Evolutionary conservation across 2,797 vertebrate species (phyloP).

Genomic region (Intellagama lesueurii): DNA sequence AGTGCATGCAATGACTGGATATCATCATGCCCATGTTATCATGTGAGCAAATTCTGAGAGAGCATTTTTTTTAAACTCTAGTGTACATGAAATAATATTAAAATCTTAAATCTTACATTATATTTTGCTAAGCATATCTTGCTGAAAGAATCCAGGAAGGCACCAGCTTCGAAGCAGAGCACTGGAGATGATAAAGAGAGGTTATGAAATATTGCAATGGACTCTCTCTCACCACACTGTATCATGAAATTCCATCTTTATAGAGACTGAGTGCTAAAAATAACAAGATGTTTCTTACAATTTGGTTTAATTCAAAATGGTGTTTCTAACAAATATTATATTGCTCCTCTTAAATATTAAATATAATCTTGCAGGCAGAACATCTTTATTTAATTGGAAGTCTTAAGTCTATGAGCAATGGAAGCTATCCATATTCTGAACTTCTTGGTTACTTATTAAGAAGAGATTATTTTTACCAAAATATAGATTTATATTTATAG

Average conservation of each 20-base stretch:
- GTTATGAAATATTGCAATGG: constrained; percentile 3
- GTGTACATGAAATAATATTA: background rate
- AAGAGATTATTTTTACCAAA: background rate
- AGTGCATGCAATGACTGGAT: background rate
- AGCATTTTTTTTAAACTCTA: background rate
- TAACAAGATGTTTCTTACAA: background rate
- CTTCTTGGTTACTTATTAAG: constrained; percentile 10
- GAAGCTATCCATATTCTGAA: constrained; percentile 14
- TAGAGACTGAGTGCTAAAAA: background rate
- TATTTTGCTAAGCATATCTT: background rate
- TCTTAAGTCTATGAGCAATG: background rate
- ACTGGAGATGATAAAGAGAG: background rate
- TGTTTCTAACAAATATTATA: background rate
- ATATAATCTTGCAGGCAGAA: constrained; percentile 28
- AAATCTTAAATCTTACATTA: background rate
- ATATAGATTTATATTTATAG: constrained; percentile 43
- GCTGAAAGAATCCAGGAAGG: background rate
- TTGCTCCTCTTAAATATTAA: background rate
- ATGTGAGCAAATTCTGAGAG: background rate
- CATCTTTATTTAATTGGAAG: constrained; percentile 6
- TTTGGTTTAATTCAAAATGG: constrained; percentile 19
- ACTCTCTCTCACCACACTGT: background rate
- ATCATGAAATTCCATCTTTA: constrained; percentile 9
- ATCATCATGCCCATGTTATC: background rate
- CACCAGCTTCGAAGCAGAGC: background rate